A percentile compares a stretch with the other conserved stretches of the same genome.
phyloP scores from a whole-genome alignment of 2,888 invertebrate genomes.

The Rotaria socialis region DNA sequence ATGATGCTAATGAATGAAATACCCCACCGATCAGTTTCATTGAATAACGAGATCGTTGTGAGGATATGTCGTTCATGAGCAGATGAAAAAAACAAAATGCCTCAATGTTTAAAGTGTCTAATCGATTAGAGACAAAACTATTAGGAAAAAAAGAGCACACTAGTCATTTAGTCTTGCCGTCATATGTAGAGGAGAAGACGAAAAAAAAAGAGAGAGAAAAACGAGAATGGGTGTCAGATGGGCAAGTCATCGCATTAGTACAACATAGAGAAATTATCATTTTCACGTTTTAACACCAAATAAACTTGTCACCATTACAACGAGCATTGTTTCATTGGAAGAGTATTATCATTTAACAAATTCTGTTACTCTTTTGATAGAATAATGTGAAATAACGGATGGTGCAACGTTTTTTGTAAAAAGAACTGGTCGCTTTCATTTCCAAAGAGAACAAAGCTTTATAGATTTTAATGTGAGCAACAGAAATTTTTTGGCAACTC shows the following conservation, averaged over 20 bases:
- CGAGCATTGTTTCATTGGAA: not conserved
- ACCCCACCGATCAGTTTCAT: slow-evolving; percentile 5
- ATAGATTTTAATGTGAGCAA: too few species aligned
- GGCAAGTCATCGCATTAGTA: not conserved
- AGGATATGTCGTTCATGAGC: slow-evolving; percentile 24
- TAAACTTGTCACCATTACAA: not conserved
- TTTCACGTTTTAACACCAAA: not conserved
- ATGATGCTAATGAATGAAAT: not conserved
- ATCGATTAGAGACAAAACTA: not conserved
- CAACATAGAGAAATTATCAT: not conserved
- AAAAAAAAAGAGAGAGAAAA: not conserved
- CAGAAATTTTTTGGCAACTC: too few species aligned
- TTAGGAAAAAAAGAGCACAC: not conserved
- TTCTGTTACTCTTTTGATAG: not conserved
- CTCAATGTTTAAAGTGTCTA: not conserved
- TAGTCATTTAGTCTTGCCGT: not conserved
- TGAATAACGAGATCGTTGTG: not conserved
- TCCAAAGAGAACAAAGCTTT: too few species aligned
- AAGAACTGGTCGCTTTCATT: too few species aligned
- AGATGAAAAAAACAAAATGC: not conserved
- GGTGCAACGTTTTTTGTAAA: too few species aligned
- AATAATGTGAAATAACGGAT: too few species aligned
- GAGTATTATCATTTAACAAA: not conserved
- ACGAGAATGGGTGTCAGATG: too few species aligned
- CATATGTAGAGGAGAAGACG: not conserved